Conservation (phyloP, 2,797 vertebrate genomes). For the Chrosomus eos region DNA sequence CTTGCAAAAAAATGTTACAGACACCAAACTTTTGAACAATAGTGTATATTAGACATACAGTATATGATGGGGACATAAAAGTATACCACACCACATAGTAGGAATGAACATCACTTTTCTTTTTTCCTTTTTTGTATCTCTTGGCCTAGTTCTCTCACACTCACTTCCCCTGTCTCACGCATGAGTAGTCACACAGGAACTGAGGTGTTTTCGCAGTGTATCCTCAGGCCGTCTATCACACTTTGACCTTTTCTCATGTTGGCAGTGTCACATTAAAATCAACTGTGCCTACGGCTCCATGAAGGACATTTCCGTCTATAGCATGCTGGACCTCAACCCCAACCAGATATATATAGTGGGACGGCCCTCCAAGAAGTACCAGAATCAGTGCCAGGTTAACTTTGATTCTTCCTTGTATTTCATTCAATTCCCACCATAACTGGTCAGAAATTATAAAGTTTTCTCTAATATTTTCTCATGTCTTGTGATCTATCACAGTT, state of each 20-base stretch:
- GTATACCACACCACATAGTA: not conserved
- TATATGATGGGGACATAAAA: not conserved
- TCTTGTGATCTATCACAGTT: conserved; percentile 77
- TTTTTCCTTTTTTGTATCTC: conserved; percentile 16
- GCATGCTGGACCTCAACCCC: conserved; percentile 89
- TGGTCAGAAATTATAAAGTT: not conserved
- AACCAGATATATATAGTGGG: conserved; percentile 97
- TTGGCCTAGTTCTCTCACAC: not conserved
- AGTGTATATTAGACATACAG: not conserved
- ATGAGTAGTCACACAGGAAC: conserved; percentile 25
- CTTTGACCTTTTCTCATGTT: conserved; percentile 56
- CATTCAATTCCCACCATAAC: not conserved
- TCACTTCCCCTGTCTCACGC: conserved; percentile 12
- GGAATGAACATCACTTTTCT: conserved; percentile 21
- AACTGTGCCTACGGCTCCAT: conserved; percentile 95
- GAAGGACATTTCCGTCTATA: conserved; percentile 99
- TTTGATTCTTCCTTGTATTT: conserved; percentile 22
- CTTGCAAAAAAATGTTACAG: not conserved
- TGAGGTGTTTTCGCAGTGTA: conserved; percentile 30
- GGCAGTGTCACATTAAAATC: conserved; percentile 97
- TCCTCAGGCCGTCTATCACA: conserved; percentile 46
- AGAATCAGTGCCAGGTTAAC: conserved; percentile 93
- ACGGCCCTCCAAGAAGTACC: conserved; percentile 96
- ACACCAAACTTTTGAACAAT: not conserved
- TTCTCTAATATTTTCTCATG: not conserved